Evolutionary conservation across 1,140 invertebrate genomes (phyloP).

Genomic region (Macrosteles quadrilineatus): DNA sequence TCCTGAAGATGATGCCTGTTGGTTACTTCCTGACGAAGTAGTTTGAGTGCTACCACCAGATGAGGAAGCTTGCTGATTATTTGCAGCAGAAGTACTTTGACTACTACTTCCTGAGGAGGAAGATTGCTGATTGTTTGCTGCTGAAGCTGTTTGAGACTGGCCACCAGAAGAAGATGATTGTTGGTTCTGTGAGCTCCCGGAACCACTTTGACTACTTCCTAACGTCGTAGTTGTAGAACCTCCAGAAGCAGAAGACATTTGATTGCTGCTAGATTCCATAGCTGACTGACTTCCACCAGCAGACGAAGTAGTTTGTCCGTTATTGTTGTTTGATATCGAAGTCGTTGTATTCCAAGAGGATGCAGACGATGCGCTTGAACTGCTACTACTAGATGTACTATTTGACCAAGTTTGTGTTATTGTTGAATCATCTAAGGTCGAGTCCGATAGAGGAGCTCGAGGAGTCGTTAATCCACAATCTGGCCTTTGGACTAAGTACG

Average conservation of each 20-base stretch:
- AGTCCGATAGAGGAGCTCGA: conserved; percentile 34
- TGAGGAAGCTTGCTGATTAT: conserved; percentile 37
- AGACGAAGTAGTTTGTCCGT: conserved; percentile 8
- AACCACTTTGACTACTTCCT: conserved; percentile 29
- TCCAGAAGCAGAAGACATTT: conserved; percentile 32
- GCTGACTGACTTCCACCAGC: conserved; percentile 4
- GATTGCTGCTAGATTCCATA: conserved; percentile 18
- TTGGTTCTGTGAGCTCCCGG: conserved; percentile 24
- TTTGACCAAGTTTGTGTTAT: conserved; percentile 37
- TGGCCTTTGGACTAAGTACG: conserved; percentile 52
- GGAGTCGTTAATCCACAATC: conserved; percentile 38
- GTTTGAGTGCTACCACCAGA: conserved; percentile 33
- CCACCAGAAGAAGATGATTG: conserved; percentile 19
- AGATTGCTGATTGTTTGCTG: conserved; percentile 34
- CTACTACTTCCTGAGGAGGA: conserved; percentile 27
- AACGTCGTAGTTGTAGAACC: conserved; percentile 28
- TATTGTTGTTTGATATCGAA: not conserved
- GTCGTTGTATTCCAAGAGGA: conserved; percentile 34
- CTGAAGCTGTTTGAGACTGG: conserved; percentile 35
- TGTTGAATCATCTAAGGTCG: conserved; percentile 31
- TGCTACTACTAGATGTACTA: conserved; percentile 30
- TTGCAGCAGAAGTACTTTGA: conserved; percentile 31
- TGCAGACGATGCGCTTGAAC: conserved; percentile 32
- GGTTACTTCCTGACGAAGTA: conserved; percentile 24
- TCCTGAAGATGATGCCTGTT: conserved; percentile 28